These are phyloP conservation scores for Syrista parreyssii DNA, from an alignment of 2,888 invertebrate genomes.

Conservation along the genomic window DNA sequence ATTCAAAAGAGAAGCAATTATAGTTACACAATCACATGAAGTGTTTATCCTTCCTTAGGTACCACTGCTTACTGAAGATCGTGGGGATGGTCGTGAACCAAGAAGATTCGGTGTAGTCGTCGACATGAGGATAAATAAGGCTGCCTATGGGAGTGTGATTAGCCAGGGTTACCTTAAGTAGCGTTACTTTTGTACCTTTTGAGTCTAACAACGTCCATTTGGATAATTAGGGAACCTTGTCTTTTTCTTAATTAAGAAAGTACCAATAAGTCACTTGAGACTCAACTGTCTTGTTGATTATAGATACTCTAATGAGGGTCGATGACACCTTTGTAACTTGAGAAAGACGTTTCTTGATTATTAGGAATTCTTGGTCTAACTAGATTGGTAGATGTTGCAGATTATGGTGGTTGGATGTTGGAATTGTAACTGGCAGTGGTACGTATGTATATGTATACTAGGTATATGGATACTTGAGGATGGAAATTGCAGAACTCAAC, in stretches of 20 bases:
- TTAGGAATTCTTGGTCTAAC: neutral
- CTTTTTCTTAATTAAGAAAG: neutral
- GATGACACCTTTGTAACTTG: neutral
- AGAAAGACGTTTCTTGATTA: neutral
- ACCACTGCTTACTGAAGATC: neutral
- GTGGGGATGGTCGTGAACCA: neutral
- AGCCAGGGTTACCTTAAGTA: neutral
- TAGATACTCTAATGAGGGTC: neutral
- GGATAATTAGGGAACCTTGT: neutral
- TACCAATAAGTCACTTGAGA: neutral
- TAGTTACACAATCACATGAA: neutral
- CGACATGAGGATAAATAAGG: neutral
- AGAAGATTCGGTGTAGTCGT: neutral
- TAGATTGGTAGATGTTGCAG: neutral
- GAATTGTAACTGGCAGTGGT: neutral
- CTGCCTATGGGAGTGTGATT: neutral
- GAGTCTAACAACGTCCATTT: neutral
- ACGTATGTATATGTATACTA: neutral
- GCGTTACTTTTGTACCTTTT: neutral
- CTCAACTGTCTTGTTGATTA: neutral
- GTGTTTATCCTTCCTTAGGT: constrained; percentile 7
- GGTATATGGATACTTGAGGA: neutral
- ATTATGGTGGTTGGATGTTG: neutral
- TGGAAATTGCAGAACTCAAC: constrained; percentile 28
- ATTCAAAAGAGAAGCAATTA: neutral